phyloP scores from a whole-genome alignment of 2,797 vertebrate genomes.

The Rhinichthys osculus region DNA sequence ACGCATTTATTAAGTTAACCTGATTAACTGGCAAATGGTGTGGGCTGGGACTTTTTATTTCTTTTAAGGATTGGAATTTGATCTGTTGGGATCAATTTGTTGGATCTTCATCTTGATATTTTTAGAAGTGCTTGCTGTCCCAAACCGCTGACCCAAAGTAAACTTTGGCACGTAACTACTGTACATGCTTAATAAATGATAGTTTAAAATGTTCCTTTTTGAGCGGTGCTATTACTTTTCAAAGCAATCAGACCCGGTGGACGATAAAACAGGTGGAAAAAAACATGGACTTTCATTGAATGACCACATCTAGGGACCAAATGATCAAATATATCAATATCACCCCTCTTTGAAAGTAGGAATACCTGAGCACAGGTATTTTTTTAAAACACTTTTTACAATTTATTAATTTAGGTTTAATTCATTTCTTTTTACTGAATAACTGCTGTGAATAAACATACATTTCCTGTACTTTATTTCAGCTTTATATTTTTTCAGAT shows the following conservation, averaged over 20 bases:
- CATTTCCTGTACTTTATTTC: neutral
- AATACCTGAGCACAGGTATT: neutral
- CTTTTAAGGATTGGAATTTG: neutral
- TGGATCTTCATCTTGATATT: neutral
- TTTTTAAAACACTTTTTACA: neutral
- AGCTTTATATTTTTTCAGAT: no score
- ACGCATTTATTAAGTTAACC: neutral
- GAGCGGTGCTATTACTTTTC: neutral
- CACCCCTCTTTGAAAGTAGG: neutral
- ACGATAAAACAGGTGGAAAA: neutral
- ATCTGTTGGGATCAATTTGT: neutral
- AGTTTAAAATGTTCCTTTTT: neutral
- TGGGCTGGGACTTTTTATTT: neutral
- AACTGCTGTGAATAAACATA: neutral
- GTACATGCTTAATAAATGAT: neutral
- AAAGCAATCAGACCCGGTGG: neutral
- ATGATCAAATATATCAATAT: neutral
- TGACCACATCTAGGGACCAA: neutral
- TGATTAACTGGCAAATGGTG: neutral
- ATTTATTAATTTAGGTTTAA: neutral
- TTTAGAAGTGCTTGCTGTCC: neutral
- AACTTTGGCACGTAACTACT: neutral
- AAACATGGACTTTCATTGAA: neutral
- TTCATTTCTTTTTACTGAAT: neutral
- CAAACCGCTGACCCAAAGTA: neutral